Conservation (phyloP, 2,888 invertebrate species). For the Helleia helle region DNA sequence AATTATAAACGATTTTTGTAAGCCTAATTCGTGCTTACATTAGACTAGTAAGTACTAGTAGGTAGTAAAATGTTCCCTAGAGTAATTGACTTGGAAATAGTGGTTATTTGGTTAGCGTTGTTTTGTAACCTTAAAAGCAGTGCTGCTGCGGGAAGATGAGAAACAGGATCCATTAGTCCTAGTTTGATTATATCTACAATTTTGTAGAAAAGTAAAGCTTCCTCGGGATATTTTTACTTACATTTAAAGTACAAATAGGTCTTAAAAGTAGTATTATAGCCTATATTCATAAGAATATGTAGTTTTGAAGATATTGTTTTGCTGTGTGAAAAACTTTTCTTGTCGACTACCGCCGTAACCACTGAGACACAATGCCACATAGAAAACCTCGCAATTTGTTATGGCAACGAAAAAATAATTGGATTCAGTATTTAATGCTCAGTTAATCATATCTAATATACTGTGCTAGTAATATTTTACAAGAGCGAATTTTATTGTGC, state of each 20-base stretch:
- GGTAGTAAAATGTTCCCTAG: constrained; percentile 85
- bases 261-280: constrained; percentile 60
- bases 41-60: constrained; percentile 65
- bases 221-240: constrained; percentile 52
- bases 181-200: constrained; percentile 40
- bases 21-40: constrained; percentile 65
- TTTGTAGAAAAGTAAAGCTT: constrained; percentile 67
- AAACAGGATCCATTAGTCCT: constrained; percentile 35
- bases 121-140: constrained; percentile 31
- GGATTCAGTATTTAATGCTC: background rate
- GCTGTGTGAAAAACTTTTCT: constrained; percentile 14
- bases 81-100: constrained; percentile 89
- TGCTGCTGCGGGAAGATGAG: constrained; percentile 32
- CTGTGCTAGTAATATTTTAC: constrained; percentile 20
- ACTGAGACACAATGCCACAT: constrained; percentile 26
- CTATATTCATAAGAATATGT: constrained; percentile 70
- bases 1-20: constrained; percentile 67
- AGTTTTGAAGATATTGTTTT: constrained; percentile 27
- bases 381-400: background rate
- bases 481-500: constrained; percentile 23
- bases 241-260: constrained; percentile 51
- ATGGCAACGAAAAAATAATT: background rate
- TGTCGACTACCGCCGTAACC: constrained; percentile 29
- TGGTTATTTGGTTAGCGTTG: constrained; percentile 59
- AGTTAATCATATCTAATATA: constrained; percentile 15